phyloP scores from a whole-genome alignment of 2,113 vertebrate genomes.

The Archocentrus centrarchus region DNA sequence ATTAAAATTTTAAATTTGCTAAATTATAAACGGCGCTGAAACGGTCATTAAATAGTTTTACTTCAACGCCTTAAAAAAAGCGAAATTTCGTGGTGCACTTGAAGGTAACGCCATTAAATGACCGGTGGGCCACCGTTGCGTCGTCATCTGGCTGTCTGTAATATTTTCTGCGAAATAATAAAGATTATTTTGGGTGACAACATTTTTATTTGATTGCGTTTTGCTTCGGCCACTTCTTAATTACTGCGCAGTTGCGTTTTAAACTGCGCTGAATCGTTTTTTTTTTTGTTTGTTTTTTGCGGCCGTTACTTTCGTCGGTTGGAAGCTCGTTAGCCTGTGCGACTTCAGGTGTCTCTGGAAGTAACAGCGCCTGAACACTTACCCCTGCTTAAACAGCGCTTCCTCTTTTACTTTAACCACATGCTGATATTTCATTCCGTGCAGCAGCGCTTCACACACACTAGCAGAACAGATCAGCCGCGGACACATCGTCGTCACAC shows the following conservation, averaged over 20 bases:
- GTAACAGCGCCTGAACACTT: not conserved
- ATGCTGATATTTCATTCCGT: constrained; percentile 1
- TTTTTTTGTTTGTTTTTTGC: not conserved
- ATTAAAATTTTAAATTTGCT: too few relatives aligned
- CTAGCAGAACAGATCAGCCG: constrained; percentile 4
- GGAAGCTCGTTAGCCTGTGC: not conserved
- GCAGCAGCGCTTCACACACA: constrained; percentile 1
- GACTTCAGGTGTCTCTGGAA: not conserved
- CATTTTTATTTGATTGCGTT: not conserved
- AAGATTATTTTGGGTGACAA: not conserved
- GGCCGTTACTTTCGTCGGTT: not conserved
- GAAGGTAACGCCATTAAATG: constrained; percentile 21
- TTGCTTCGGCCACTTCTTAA: not conserved
- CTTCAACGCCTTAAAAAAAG: not conserved
- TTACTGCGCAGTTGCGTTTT: not conserved
- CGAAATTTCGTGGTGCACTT: not conserved
- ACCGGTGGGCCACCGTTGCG: not conserved
- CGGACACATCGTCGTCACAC: not conserved
- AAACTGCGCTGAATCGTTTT: not conserved
- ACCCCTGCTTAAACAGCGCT: constrained; percentile 38
- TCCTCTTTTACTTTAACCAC: constrained; percentile 59
- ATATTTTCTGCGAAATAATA: not conserved
- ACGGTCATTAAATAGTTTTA: not conserved
- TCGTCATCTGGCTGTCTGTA: too few relatives aligned
- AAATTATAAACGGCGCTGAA: too few relatives aligned